Conservation (phyloP, 2,888 invertebrate genomes). For the Tryphoninae sp. region DNA sequence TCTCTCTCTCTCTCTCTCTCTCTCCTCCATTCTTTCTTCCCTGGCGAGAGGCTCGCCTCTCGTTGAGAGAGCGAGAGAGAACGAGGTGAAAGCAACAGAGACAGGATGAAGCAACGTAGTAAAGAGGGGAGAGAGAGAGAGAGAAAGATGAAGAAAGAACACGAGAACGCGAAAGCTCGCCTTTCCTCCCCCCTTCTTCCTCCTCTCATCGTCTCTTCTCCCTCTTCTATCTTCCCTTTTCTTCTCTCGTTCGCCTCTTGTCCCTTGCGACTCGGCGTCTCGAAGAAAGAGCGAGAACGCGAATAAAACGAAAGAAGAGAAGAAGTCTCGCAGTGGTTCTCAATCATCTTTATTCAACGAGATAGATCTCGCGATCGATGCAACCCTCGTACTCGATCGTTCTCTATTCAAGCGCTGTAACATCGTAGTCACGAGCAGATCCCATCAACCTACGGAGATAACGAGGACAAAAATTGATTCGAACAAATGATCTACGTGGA, state of each 20-base stretch:
- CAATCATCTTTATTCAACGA: constrained; percentile 47
- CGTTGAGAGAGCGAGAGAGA: constrained; percentile 44
- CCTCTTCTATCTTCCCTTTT: constrained; percentile 38
- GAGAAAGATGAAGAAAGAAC: constrained; percentile 47
- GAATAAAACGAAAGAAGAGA: not conserved
- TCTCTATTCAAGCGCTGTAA: not conserved
- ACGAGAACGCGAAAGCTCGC: constrained; percentile 64
- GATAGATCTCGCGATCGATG: constrained; percentile 31
- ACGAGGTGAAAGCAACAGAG: constrained; percentile 49
- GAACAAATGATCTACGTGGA: not conserved
- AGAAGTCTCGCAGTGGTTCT: constrained; percentile 55
- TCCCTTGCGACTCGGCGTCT: constrained; percentile 27
- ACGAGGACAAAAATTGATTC: not conserved
- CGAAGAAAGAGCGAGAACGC: constrained; percentile 30
- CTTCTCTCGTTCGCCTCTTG: constrained; percentile 37
- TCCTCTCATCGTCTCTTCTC: constrained; percentile 56
- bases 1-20: constrained; percentile 23
- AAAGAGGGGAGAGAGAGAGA: constrained; percentile 47
- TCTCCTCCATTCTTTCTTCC: constrained; percentile 32
- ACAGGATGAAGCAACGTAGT: constrained; percentile 35
- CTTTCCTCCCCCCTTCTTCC: constrained; percentile 56
- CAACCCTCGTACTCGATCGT: not conserved
- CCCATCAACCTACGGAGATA: too few species aligned
- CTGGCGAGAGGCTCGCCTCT: constrained; percentile 38
- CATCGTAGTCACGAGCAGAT: too few species aligned